Percentiles rank a stretch among this genome's conserved stretches.
Conservation (phyloP, 2,113 vertebrate genomes). For the Corynorhinus townsendii region DNA sequence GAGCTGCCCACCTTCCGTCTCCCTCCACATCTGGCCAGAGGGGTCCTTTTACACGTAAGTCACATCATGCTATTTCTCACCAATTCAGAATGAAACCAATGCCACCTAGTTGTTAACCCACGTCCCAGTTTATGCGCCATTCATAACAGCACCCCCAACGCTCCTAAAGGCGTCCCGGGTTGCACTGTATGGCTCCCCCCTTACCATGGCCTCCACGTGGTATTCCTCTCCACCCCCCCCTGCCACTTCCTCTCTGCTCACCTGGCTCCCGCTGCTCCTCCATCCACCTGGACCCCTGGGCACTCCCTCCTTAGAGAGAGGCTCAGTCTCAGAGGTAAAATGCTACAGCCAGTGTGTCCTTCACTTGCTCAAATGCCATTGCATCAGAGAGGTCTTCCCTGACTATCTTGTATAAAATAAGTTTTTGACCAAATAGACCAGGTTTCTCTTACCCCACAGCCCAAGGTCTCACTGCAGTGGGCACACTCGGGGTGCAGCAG, state of each 20-base stretch:
- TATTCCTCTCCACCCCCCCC: not conserved
- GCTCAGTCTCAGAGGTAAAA: not conserved
- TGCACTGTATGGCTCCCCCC: not conserved
- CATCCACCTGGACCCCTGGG: not conserved
- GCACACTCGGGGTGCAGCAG: not conserved
- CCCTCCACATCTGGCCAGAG: not conserved
- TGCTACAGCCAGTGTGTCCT: too few species aligned
- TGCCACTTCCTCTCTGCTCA: not conserved
- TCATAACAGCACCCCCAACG: rapidly evolving
- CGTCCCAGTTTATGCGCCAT: not conserved
- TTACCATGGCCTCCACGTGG: rapidly evolving
- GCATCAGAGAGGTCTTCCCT: not conserved
- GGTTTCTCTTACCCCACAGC: not conserved
- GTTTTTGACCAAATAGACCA: not conserved
- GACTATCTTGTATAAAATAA: not conserved
- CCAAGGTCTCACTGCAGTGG: not conserved
- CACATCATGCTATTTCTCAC: not conserved
- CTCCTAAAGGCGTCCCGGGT: not conserved
- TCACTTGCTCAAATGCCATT: too few species aligned
- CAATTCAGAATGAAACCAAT: not conserved
- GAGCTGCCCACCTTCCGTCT: not conserved
- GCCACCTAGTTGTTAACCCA: too few species aligned
- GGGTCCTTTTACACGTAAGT: not conserved
- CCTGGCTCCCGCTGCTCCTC: not conserved
- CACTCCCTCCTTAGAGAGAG: not conserved